These are phyloP conservation scores for Hippocampus mohnikei DNA, from an alignment of 2,113 vertebrate genomes.

Conservation along the genomic window DNA sequence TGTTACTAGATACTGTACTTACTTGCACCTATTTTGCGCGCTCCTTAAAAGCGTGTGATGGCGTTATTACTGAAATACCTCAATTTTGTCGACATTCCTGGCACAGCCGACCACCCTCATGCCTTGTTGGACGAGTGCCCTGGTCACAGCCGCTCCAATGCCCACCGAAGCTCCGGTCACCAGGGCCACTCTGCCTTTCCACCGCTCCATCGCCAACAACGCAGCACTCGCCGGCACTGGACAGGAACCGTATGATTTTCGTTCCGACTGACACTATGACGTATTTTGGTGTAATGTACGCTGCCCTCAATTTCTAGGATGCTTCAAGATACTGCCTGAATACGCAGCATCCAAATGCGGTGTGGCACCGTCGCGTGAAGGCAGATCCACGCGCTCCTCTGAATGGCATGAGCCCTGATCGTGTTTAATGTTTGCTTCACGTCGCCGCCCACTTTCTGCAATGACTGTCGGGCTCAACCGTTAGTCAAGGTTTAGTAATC, in stretches of 20 bases:
- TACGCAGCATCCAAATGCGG: slow-evolving; percentile 49
- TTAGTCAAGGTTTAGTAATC: background rate
- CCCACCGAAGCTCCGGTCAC: slow-evolving; percentile 92
- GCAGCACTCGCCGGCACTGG: slow-evolving; percentile 15
- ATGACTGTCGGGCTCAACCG: background rate
- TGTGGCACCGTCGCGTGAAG: slow-evolving; percentile 30
- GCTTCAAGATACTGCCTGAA: slow-evolving; percentile 24
- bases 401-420: slow-evolving; percentile 51
- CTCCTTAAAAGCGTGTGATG: no score
- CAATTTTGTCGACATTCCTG: slow-evolving; percentile 88
- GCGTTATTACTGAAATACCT: slow-evolving; percentile 66
- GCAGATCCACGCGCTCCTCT: slow-evolving; percentile 55
- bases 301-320: slow-evolving; percentile 18
- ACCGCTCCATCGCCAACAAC: slow-evolving; percentile 81
- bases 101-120: slow-evolving; percentile 92
- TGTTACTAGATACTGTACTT: slow-evolving; percentile 15
- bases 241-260: background rate
- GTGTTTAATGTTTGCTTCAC: slow-evolving; percentile 37
- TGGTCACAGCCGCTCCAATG: slow-evolving; percentile 87
- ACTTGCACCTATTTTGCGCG: slow-evolving; percentile 7
- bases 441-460: slow-evolving; percentile 57
- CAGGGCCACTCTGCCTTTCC: slow-evolving; percentile 86
- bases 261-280: background rate
- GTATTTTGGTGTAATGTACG: background rate
- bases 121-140: slow-evolving; percentile 88